Percentiles rank a stretch among this genome's conserved stretches.
These are phyloP conservation scores for Heliconius ethilla DNA, from an alignment of 2,888 invertebrate species.

Conservation along the genomic window DNA sequence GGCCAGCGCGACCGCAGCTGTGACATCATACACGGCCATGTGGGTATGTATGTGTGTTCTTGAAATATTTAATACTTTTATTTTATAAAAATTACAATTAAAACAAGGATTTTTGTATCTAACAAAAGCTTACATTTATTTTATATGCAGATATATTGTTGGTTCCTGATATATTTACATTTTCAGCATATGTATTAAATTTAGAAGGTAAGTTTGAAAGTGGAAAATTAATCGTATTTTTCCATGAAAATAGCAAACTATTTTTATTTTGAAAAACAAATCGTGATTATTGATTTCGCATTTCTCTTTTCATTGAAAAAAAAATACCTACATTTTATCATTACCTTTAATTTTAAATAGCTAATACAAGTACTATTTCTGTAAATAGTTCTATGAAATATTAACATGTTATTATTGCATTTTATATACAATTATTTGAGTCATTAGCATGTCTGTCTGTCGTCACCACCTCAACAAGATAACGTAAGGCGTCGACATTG, in stretches of 20 bases:
- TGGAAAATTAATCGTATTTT: too few relatives aligned
- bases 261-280: too few relatives aligned
- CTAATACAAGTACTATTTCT: too few relatives aligned
- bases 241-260: too few relatives aligned
- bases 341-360: not conserved
- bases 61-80: not conserved
- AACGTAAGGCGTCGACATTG: constrained; percentile 35
- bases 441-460: constrained; percentile 26
- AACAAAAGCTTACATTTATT: too few relatives aligned
- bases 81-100: not conserved
- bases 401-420: not conserved
- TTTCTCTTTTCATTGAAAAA: too few relatives aligned
- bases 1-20: constrained; percentile 55
- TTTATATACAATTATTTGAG: constrained; percentile 10
- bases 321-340: not conserved
- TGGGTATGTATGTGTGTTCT: constrained; percentile 19
- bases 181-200: too few relatives aligned
- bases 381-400: not conserved
- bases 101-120: not conserved
- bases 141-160: not conserved
- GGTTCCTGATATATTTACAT: not conserved
- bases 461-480: constrained; percentile 31
- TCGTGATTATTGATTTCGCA: too few relatives aligned
- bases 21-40: constrained; percentile 55
- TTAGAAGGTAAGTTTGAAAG: too few relatives aligned